A percentile compares a stretch with the other conserved stretches of the same genome.
These are phyloP conservation scores for Tragelaphus buxtoni DNA, from an alignment of 2,113 vertebrate genomes.

Conservation along the genomic window DNA sequence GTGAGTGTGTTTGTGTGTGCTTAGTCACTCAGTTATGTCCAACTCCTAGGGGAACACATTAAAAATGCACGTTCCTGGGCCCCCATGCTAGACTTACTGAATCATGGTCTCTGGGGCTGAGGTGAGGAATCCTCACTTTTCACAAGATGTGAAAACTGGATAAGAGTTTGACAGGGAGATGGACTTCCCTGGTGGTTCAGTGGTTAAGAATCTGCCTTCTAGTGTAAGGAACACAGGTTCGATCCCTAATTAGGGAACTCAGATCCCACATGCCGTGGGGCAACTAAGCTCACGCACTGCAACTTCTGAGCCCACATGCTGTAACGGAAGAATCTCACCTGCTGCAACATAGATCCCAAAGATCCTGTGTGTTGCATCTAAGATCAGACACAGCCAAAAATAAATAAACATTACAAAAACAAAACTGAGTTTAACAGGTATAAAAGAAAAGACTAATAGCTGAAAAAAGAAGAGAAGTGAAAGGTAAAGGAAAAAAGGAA, in stretches of 20 bases:
- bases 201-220: background rate
- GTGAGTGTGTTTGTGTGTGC: background rate
- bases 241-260: background rate
- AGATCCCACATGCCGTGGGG: background rate
- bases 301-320: background rate
- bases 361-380: background rate
- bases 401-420: background rate
- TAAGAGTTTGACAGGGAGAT: background rate
- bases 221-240: background rate
- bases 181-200: background rate
- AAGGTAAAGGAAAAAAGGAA: background rate
- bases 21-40: background rate
- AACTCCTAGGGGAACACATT: background rate
- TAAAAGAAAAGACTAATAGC: background rate
- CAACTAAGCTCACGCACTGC: background rate
- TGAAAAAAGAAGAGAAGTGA: background rate
- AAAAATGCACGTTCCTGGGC: background rate
- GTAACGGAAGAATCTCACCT: background rate
- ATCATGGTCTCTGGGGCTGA: background rate
- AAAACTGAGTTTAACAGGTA: background rate
- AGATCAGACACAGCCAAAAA: background rate
- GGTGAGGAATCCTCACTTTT: background rate
- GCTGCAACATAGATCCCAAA: background rate
- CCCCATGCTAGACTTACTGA: background rate
- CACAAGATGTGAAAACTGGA: background rate